Conservation (phyloP, 2,113 vertebrate genomes). For the Eonycteris spelaea region DNA sequence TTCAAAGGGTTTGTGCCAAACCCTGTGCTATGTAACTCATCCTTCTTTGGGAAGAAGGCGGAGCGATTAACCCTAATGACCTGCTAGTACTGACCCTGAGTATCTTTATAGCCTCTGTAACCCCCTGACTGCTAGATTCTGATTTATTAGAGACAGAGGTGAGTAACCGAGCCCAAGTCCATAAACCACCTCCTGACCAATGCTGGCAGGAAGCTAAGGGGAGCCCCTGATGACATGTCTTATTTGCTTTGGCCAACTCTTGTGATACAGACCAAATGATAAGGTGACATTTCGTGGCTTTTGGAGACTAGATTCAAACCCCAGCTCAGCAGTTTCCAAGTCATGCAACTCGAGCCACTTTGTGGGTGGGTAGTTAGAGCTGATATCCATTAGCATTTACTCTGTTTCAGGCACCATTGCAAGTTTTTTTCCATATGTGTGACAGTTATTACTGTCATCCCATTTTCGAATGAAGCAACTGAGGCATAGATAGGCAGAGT, state of each 20-base stretch:
- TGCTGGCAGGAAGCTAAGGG: background rate
- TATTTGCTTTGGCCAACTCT: background rate
- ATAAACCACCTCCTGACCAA: background rate
- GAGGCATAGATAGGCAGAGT: background rate
- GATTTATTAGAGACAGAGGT: background rate
- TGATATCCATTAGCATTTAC: accelerated
- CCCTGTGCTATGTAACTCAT: background rate
- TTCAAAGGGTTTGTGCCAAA: background rate
- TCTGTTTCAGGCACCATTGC: background rate
- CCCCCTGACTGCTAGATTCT: background rate
- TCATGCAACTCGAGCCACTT: background rate
- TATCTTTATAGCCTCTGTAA: background rate
- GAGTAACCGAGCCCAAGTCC: background rate
- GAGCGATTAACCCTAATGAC: background rate
- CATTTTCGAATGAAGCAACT: background rate
- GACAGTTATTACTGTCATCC: background rate
- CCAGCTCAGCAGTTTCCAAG: background rate
- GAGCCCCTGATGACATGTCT: background rate
- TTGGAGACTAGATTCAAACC: background rate
- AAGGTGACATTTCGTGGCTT: background rate
- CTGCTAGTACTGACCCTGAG: background rate
- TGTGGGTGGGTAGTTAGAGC: background rate
- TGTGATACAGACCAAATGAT: background rate
- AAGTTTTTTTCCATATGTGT: background rate
- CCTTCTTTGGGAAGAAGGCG: background rate